phyloP scores from a whole-genome alignment of 2,888 invertebrate genomes.

The Calliscelio sp. region DNA sequence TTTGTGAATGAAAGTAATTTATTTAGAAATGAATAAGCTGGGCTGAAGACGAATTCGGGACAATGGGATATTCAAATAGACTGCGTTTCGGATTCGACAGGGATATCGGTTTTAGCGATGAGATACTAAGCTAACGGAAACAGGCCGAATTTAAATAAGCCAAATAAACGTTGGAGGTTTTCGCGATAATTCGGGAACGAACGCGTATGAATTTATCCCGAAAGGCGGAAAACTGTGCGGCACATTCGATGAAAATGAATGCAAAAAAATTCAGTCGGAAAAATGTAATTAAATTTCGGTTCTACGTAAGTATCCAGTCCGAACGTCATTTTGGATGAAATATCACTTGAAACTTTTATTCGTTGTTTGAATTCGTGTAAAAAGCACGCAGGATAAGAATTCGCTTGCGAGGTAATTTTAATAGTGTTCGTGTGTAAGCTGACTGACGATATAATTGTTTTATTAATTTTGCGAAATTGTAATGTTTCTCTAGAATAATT shows the following conservation, averaged over 20 bases:
- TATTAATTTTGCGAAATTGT: not conserved
- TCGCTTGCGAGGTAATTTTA: conserved; percentile 15
- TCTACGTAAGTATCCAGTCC: conserved; percentile 29
- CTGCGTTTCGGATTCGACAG: conserved; percentile 43
- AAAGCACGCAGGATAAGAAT: conserved; percentile 5
- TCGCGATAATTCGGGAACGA: conserved; percentile 29
- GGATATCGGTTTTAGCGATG: conserved; percentile 64
- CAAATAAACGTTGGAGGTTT: conserved; percentile 49
- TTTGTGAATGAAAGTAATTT: not conserved
- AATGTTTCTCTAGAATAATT: too few relatives aligned
- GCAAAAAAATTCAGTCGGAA: conserved; percentile 42
- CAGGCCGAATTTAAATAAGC: conserved; percentile 64
- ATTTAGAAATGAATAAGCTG: conserved; percentile 37
- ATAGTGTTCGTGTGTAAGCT: not conserved
- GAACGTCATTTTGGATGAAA: conserved; percentile 52
- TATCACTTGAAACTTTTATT: conserved; percentile 34
- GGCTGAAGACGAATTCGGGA: conserved; percentile 55
- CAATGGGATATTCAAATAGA: conserved; percentile 65
- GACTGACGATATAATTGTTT: conserved; percentile 9
- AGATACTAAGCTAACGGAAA: conserved; percentile 55
- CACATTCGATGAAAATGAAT: conserved; percentile 31
- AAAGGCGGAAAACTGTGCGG: not conserved
- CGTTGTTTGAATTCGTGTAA: conserved; percentile 28
- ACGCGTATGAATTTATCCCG: conserved; percentile 29
- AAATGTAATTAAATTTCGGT: conserved; percentile 47